Percentiles rank a stretch among this genome's conserved stretches.
Conservation (phyloP, 2,888 invertebrate genomes). For the Leucania comma region DNA sequence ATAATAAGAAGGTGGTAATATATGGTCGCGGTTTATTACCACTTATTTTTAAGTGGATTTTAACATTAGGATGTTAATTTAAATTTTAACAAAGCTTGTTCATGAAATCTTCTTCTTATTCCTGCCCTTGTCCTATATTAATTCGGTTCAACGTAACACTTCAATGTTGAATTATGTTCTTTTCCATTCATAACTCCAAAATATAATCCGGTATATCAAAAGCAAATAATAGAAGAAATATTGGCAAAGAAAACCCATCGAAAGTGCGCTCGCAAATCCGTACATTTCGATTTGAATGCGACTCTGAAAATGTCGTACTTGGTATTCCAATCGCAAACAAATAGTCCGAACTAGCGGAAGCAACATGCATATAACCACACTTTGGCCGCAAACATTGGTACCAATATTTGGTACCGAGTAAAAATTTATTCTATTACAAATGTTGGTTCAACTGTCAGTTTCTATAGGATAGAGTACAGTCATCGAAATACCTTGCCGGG, state of each 20-base stretch:
- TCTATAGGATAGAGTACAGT: too few species aligned
- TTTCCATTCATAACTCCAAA: neutral
- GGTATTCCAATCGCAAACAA: conserved; percentile 22
- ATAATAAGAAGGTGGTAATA: too few species aligned
- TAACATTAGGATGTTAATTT: too few species aligned
- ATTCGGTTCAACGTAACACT: too few species aligned
- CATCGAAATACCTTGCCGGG: too few species aligned
- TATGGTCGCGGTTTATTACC: too few species aligned
- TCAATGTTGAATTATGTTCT: too few species aligned
- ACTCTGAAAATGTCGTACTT: conserved; percentile 17
- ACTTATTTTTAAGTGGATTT: too few species aligned
- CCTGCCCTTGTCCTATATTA: too few species aligned
- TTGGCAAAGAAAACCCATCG: conserved; percentile 10
- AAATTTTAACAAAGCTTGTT: too few species aligned
- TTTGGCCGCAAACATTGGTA: neutral
- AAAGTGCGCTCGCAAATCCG: neutral
- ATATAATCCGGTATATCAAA: neutral
- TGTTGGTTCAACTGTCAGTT: too few species aligned
- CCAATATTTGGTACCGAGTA: neutral
- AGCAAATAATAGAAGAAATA: neutral
- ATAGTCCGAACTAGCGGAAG: neutral
- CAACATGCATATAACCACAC: conserved; percentile 1
- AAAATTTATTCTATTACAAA: neutral
- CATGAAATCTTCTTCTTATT: too few species aligned
- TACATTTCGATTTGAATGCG: conserved; percentile 16